Conservation (phyloP, 1,140 invertebrate species). For the Triops longicaudatus region DNA sequence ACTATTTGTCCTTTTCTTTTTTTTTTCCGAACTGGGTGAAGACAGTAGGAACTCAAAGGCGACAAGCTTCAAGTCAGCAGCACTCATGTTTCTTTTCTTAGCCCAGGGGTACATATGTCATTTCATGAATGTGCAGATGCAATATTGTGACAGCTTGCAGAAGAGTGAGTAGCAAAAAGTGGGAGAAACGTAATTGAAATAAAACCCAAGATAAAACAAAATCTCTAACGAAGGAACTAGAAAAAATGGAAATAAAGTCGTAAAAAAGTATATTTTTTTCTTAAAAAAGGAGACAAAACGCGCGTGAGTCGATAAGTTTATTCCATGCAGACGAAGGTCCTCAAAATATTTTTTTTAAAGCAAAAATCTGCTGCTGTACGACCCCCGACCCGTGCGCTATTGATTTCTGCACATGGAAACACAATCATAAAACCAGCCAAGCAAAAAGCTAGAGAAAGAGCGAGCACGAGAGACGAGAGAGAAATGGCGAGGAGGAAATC, state of each 20-base stretch:
- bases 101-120: background rate
- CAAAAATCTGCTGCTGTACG: background rate
- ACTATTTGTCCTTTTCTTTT: too few species aligned
- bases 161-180: background rate
- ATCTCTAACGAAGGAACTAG: background rate
- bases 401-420: constrained; percentile 15
- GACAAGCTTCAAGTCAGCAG: too few species aligned
- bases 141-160: constrained; percentile 12
- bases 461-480: too few species aligned
- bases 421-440: constrained; percentile 8
- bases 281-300: too few species aligned
- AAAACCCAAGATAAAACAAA: background rate
- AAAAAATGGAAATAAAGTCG: background rate
- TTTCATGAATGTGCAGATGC: background rate
- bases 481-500: background rate
- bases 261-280: background rate
- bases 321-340: background rate
- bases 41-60: too few species aligned
- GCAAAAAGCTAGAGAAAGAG: background rate
- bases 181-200: background rate
- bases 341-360: background rate
- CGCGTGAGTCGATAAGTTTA: background rate
- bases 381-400: constrained; percentile 3
- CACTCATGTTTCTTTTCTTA: background rate
- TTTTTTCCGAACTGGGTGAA: too few species aligned